Evolutionary conservation across 2,113 vertebrate species (phyloP).

Genomic region (Pica pica): DNA sequence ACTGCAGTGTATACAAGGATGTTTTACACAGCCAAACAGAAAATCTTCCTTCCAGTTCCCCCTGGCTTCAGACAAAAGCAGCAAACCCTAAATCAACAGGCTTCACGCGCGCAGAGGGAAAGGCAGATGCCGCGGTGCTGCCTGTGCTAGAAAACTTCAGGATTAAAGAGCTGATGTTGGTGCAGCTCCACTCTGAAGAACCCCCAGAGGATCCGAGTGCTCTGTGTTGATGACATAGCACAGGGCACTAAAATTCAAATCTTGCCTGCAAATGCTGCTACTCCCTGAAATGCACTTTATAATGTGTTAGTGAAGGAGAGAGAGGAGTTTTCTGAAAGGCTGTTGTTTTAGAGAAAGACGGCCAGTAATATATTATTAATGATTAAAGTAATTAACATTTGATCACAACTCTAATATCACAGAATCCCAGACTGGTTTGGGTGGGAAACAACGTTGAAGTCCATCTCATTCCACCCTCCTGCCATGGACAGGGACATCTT

Average conservation of each 20-base stretch:
- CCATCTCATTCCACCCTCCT: not conserved
- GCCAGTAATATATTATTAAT: not conserved
- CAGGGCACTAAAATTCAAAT: not conserved
- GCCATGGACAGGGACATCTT: not conserved
- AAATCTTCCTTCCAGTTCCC: slow-evolving; percentile 62
- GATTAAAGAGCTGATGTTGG: not conserved
- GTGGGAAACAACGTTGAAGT: not conserved
- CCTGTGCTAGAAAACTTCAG: not conserved
- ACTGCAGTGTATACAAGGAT: slow-evolving; percentile 44
- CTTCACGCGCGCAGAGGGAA: not conserved
- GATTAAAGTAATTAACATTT: not conserved
- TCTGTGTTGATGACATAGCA: accelerated
- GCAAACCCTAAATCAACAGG: slow-evolving; percentile 33
- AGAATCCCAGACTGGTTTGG: not conserved
- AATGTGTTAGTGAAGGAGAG: not conserved
- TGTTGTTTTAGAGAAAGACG: not conserved
- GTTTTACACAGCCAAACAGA: slow-evolving; percentile 45
- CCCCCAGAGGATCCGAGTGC: not conserved
- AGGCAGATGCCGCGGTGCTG: not conserved
- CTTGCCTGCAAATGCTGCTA: not conserved
- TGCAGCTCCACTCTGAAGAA: not conserved
- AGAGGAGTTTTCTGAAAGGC: not conserved
- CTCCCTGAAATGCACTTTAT: not conserved
- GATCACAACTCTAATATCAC: not conserved
- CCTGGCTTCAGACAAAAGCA: slow-evolving; percentile 49